Evolutionary conservation across 2,888 invertebrate genomes (phyloP).

Genomic region (Chironomus tentans): DNA sequence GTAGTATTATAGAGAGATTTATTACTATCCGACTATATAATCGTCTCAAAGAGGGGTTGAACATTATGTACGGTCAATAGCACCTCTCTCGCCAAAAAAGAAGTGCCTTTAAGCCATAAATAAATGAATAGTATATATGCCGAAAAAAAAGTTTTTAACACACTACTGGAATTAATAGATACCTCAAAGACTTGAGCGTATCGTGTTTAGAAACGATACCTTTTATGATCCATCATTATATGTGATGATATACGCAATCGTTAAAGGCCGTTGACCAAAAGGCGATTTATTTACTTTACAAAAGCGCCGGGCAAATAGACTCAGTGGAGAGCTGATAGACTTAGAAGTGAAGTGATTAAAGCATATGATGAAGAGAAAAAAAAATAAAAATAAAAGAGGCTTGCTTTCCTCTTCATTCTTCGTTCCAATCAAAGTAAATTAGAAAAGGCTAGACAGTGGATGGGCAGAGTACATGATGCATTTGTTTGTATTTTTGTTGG

Average conservation of each 20-base stretch:
- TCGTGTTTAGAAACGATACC: not conserved
- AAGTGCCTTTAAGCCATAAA: not conserved
- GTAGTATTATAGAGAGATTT: no score
- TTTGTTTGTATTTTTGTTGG: no score
- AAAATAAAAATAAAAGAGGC: not conserved
- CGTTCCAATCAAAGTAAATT: not conserved
- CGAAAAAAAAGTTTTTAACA: not conserved
- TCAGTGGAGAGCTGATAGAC: not conserved
- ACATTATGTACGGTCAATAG: not conserved
- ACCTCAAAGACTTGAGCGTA: not conserved
- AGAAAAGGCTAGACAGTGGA: not conserved
- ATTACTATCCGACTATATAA: not conserved
- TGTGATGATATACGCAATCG: constrained; percentile 10
- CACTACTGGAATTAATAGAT: constrained; percentile 7
- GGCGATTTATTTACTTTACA: constrained; percentile 16
- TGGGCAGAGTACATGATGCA: not conserved
- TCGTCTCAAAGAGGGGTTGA: not conserved
- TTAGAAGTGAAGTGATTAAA: not conserved
- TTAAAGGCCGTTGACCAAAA: constrained; percentile 19
- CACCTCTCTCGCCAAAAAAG: not conserved
- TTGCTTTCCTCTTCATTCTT: not conserved
- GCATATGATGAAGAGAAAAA: not conserved
- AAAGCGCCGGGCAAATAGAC: not conserved
- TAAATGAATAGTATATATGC: not conserved
- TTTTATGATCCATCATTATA: not conserved